phyloP scores from a whole-genome alignment of 2,113 vertebrate genomes.

The Campylorhamphus procurvoides region DNA sequence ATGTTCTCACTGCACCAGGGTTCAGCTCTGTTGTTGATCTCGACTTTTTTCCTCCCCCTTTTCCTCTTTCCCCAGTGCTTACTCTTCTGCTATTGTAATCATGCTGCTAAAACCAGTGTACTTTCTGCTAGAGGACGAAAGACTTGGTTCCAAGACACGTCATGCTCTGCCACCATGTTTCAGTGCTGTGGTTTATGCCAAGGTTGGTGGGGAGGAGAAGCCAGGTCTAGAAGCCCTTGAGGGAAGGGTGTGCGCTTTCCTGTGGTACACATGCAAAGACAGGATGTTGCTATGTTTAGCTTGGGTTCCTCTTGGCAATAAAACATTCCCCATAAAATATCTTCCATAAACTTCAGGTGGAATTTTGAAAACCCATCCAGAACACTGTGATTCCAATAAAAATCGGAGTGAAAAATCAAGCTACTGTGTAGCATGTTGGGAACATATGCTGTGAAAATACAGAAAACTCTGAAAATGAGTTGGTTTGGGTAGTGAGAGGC shows the following conservation, averaged over 20 bases:
- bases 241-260: not conserved
- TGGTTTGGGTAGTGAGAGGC: not conserved
- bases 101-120: not conserved
- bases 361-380: not conserved
- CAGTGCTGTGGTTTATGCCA: not conserved
- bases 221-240: not conserved
- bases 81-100: not conserved
- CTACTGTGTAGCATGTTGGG: not conserved
- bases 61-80: not conserved
- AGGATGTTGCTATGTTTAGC: slow-evolving; percentile 18
- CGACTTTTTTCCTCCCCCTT: not conserved
- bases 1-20: not conserved
- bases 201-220: not conserved
- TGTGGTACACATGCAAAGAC: not conserved
- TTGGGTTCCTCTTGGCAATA: not conserved
- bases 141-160: fast-evolving
- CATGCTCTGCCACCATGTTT: not conserved
- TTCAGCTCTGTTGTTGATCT: not conserved
- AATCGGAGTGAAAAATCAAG: not conserved
- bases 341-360: not conserved
- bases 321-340: not conserved
- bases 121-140: not conserved
- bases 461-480: not conserved
- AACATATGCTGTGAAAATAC: not conserved
- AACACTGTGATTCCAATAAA: not conserved